Conservation (phyloP, 2,113 vertebrate species). For the Mustelus asterias region DNA sequence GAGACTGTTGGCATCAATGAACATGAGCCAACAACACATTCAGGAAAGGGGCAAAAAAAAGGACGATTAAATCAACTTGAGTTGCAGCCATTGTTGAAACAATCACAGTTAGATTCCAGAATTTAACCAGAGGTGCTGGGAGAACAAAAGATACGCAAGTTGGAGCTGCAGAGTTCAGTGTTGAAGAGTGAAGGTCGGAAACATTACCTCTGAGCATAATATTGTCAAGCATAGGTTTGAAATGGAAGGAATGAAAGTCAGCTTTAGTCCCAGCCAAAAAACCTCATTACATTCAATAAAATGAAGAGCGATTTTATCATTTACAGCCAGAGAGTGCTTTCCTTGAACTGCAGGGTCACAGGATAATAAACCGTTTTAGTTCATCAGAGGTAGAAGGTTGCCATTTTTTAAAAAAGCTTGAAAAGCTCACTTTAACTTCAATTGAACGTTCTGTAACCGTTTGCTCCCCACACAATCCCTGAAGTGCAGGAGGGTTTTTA, state of each 20-base stretch:
- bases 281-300: not conserved
- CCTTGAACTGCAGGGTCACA: not conserved
- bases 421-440: not conserved
- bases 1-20: not conserved
- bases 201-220: not conserved
- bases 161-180: not conserved
- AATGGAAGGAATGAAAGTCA: not conserved
- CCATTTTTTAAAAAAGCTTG: not conserved
- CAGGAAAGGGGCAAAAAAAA: not conserved
- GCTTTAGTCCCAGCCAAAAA: not conserved
- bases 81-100: not conserved
- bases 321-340: not conserved
- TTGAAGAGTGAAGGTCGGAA: not conserved
- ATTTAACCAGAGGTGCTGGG: not conserved
- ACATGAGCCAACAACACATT: not conserved
- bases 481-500: not conserved
- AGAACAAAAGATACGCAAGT: not conserved
- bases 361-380: slow-evolving; percentile 4
- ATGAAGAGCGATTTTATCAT: slow-evolving; percentile 10
- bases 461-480: not conserved
- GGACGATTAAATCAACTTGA: not conserved
- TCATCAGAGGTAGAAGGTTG: not conserved
- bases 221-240: not conserved
- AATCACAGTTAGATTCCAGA: not conserved
- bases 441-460: not conserved